Evolutionary conservation across 1,140 invertebrate species (phyloP).

Genomic region (Meloidogyne hapla): DNA sequence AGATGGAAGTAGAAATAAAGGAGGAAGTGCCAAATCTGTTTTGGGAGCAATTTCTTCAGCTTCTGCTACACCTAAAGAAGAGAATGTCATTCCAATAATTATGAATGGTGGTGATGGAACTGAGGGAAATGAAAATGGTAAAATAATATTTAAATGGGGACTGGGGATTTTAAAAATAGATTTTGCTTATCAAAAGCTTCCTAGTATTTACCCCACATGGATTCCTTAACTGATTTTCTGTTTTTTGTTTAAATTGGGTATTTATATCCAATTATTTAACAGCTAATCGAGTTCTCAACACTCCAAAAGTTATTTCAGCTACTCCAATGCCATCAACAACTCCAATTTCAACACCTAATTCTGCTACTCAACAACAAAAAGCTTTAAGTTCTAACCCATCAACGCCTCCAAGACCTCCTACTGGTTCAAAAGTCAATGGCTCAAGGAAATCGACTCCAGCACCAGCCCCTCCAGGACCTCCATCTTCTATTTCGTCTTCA

Average conservation of each 20-base stretch:
- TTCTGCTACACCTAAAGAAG: not conserved
- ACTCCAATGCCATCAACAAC: not conserved
- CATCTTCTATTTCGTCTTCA: not conserved
- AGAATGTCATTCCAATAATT: not conserved
- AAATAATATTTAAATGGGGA: not conserved
- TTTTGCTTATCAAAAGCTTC: no score
- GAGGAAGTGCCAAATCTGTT: not conserved
- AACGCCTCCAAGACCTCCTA: not conserved
- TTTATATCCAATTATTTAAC: no score
- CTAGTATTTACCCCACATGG: no score
- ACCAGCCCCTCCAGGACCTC: not conserved
- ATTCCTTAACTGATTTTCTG: no score
- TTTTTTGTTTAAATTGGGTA: no score
- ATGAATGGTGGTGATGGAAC: constrained; percentile 11
- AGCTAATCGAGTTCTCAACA: no score
- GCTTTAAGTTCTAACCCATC: not conserved
- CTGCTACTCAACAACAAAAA: not conserved
- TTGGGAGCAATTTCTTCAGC: no score
- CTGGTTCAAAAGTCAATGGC: constrained; percentile 1
- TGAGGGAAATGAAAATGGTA: not conserved
- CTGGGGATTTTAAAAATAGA: no score
- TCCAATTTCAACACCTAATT: not conserved
- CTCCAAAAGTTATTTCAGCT: not conserved
- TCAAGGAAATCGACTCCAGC: not conserved
- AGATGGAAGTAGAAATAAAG: constrained; percentile 3